Conservation (phyloP, 2,888 invertebrate species). For the Beris morrisii region DNA sequence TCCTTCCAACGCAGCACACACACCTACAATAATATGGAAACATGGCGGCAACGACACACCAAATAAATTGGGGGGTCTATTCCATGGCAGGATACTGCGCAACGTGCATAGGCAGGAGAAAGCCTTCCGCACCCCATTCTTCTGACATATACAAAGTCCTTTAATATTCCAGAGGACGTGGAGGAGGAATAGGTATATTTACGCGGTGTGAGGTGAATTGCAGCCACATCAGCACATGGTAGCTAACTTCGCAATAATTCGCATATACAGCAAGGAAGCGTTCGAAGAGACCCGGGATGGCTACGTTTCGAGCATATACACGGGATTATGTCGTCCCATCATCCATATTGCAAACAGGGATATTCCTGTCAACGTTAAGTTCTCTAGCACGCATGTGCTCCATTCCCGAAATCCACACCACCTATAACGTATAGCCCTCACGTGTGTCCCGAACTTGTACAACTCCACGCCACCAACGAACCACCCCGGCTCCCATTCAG, state of each 20-base stretch:
- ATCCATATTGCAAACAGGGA: slow-evolving; percentile 38
- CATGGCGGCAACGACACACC: slow-evolving; percentile 27
- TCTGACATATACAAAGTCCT: neutral
- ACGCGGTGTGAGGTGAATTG: neutral
- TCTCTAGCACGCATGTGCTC: slow-evolving; percentile 39
- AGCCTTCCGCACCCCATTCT: neutral
- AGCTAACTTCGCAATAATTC: neutral
- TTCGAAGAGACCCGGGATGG: neutral
- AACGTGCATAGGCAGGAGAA: neutral
- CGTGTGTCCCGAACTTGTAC: slow-evolving; percentile 22
- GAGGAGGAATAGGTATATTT: neutral
- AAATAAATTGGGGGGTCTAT: neutral
- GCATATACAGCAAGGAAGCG: neutral
- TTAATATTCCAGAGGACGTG: neutral
- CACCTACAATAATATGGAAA: slow-evolving; percentile 2
- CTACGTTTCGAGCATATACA: slow-evolving; percentile 6
- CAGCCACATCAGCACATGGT: slow-evolving; percentile 1
- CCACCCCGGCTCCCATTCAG: neutral
- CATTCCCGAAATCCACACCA: slow-evolving; percentile 22
- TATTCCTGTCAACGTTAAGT: slow-evolving; percentile 38
- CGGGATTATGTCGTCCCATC: slow-evolving; percentile 36
- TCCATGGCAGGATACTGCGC: slow-evolving; percentile 1
- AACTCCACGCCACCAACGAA: slow-evolving; percentile 22
- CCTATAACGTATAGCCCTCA: slow-evolving; percentile 27
- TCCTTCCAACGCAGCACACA: neutral